Percentiles rank a stretch among this genome's conserved stretches.
phyloP scores from a whole-genome alignment of 2,888 invertebrate species.

The Litoditis marina region DNA sequence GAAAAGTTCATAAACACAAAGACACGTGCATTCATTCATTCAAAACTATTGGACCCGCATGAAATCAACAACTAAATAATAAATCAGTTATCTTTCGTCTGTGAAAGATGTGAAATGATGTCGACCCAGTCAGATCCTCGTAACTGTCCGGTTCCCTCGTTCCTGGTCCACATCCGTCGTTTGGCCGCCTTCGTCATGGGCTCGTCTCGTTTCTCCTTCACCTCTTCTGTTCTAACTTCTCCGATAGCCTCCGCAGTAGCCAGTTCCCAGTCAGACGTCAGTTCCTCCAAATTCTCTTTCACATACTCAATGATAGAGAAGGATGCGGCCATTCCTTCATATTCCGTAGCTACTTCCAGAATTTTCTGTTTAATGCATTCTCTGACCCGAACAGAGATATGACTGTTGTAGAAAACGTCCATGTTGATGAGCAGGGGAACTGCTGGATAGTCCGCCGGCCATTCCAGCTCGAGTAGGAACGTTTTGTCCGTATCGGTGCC shows the following conservation, averaged over 20 bases:
- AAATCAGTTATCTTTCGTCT: slow-evolving; percentile 11
- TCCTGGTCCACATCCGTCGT: slow-evolving; percentile 13
- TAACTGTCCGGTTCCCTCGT: slow-evolving; percentile 4
- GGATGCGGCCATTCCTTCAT: slow-evolving; percentile 14
- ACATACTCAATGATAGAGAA: slow-evolving; percentile 14
- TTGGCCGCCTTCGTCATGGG: slow-evolving; percentile 14
- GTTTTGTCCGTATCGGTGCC: slow-evolving; percentile 8
- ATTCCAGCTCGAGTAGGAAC: slow-evolving; percentile 9
- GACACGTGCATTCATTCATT: background rate
- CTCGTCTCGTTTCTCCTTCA: slow-evolving; percentile 3
- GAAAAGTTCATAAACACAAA: background rate
- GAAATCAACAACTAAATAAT: too few relatives aligned
- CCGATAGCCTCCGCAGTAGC: slow-evolving; percentile 10
- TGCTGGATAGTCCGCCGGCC: slow-evolving; percentile 9
- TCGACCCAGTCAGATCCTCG: slow-evolving; percentile 11
- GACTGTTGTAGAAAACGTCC: slow-evolving; percentile 13
- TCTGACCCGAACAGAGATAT: slow-evolving; percentile 5
- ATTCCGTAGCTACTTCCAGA: slow-evolving; percentile 2
- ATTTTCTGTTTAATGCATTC: background rate
- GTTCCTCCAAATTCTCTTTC: slow-evolving; percentile 9
- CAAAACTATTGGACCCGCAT: too few relatives aligned
- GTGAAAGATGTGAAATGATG: slow-evolving; percentile 9
- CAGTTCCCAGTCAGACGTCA: slow-evolving; percentile 9
- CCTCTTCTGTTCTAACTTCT: slow-evolving; percentile 4
- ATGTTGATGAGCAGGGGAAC: slow-evolving; percentile 1